phyloP scores from a whole-genome alignment of 92 coral and sea anemone genomes.

The Diadumene lineata region DNA sequence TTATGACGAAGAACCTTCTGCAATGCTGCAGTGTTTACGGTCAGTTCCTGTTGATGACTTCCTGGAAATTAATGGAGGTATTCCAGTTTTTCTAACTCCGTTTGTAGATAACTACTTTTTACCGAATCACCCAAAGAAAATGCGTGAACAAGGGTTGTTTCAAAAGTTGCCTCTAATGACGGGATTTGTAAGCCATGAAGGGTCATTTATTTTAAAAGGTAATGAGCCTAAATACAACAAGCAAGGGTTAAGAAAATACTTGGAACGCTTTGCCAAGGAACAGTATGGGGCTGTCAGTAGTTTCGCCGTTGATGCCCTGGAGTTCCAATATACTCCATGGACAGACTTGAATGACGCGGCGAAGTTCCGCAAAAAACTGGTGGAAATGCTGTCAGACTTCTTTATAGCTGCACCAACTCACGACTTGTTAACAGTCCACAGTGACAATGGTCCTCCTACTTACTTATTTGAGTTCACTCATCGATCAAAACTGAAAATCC shows the following conservation, averaged over 20 bases:
- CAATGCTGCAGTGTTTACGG: slow-evolving; percentile 48
- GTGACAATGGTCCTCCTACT: slow-evolving; percentile 37
- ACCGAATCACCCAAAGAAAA: slow-evolving; percentile 54
- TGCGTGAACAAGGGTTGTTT: slow-evolving; percentile 60
- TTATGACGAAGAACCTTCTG: neutral
- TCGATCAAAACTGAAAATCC: slow-evolving; percentile 37
- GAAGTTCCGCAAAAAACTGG: slow-evolving; percentile 45
- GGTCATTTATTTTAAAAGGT: slow-evolving; percentile 41
- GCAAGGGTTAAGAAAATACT: slow-evolving; percentile 1
- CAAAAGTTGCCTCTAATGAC: slow-evolving; percentile 62
- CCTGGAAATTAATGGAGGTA: neutral
- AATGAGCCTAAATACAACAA: slow-evolving; percentile 10
- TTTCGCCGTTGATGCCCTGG: slow-evolving; percentile 52
- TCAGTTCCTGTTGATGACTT: slow-evolving; percentile 8
- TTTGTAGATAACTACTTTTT: slow-evolving; percentile 54
- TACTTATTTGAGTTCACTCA: slow-evolving; percentile 71
- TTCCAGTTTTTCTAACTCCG: slow-evolving; percentile 12
- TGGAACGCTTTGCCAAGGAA: slow-evolving; percentile 13
- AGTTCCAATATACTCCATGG: slow-evolving; percentile 68
- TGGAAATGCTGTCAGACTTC: slow-evolving; percentile 53
- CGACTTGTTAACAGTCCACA: slow-evolving; percentile 44
- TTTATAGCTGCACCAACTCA: slow-evolving; percentile 60
- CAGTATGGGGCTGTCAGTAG: neutral
- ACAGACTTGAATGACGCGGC: slow-evolving; percentile 20
- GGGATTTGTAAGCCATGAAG: slow-evolving; percentile 73